Base-by-base conservation (phyloP, 2,113 vertebrate species). In the Ceratotherium simum region DNA sequence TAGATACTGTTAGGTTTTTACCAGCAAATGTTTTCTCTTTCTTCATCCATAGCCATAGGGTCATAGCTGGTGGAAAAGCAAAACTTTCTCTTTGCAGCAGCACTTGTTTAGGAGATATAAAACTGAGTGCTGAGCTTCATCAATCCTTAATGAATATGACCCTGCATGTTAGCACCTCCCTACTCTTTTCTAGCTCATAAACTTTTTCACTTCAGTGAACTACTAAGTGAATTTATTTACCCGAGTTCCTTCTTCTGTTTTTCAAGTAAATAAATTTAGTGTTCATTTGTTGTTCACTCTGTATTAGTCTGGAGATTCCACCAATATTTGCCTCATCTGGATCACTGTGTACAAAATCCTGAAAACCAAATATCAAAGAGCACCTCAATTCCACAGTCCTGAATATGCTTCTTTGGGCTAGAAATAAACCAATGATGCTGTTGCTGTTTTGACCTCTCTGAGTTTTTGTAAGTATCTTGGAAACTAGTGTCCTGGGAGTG, bases 121-220 rank as follows among this genome's bases (percentile, higher is more conserved):
- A 21, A 2, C 25, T 5, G 1, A 72, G 18, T 0, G 3, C 25
- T 9, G 1, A 39, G 18, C 17, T 67, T 6, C 48, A 31, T 88
- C 11, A 21, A 2, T 31, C 39, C 13, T 51, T 51, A 39, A 36
- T 27, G 48, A 29, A 17, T 17, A 6, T 17, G 9, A 8, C 51
- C 48, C n/a, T 18, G 31, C 36, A 46, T 17, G 8, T 17, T n/a
- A 16, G 6, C 33, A 36, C 7, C 12, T 8, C 8, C 3, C 5
- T 17, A 4, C 25, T 20, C 54, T 33, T 56, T 17, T 60, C 21
- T 36, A 31, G 6, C 18, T 70, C 8, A 3, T 21, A 6, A 18
- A 16, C 18, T 60, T 72, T n/a, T 31, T 70, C 39, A 17, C 51
- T 36, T 80, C 51, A 16, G 72, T 56, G 51, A 86, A 67, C 31